Base-by-base conservation (phyloP, 2,797 vertebrate genomes). In the Rachycentron canadum region DNA sequence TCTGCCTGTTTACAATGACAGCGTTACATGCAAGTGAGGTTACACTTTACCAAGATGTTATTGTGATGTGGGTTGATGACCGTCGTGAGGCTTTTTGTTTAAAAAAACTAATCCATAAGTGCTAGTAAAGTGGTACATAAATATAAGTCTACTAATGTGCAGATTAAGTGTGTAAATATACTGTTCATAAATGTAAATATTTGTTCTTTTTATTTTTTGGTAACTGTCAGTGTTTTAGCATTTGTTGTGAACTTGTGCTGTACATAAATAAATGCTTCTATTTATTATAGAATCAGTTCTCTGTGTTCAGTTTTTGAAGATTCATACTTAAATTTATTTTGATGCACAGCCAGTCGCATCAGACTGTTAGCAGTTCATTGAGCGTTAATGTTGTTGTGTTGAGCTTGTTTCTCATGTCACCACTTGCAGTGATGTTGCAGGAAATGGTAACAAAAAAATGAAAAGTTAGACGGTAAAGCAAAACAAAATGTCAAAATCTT, bases 131-230 rank as follows among this genome's bases (percentile, higher is more conserved):
- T 47, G 67, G 56, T 72, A 70, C 50, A 72, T 59, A 58, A 40
- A 58, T n/a, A 79, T 43, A 58, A 57, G 55, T n/a, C 58, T 13
- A 70, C 49, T 62, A 67, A 77, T 66, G 57, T 76, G 73, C 67
- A 78, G 68, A 61, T 68, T 26, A 63, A 81, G 52, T 41, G 1
- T 88, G 82, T 95, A 95, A 90, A 95, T 92, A 91, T 80, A 60
- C 53, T 94, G 91, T 91, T 85, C 68, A 91, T 88, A 86, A 76
- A 79, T 94, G 94, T 94, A 94, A 76, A 94, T 95, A 92, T 78
- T 79, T 83, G 68, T 76, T 75, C 77, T 83, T 69, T 17, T 64
- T 43, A 4, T 65, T 73, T 78, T 78, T 78, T 79, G 52, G 63
- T 76, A 23, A 71, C 78, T 83, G 50, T 45, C 19, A 57, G 1